Evolutionary conservation across 2,888 invertebrate genomes (phyloP).

Genomic region (Cantharis rustica): DNA sequence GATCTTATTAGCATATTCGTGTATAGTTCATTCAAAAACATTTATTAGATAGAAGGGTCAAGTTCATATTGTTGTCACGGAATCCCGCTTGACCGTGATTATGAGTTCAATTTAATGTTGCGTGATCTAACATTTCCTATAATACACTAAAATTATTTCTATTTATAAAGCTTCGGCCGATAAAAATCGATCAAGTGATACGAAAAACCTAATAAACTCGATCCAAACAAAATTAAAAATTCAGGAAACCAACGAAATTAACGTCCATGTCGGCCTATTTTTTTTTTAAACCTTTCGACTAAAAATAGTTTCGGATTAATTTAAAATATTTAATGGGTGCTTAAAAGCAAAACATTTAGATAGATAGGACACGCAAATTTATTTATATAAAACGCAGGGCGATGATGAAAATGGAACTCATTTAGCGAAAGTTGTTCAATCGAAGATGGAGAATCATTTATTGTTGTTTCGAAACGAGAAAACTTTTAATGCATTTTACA

Average conservation of each 20-base stretch:
- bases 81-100: conserved; percentile 27
- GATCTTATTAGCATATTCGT: conserved; percentile 18
- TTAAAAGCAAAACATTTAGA: not conserved
- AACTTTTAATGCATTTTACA: not conserved
- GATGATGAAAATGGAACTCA: not conserved
- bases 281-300: not conserved
- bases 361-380: not conserved
- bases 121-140: conserved; percentile 12
- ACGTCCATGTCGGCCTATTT: not conserved
- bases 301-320: not conserved
- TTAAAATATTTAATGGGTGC: not conserved
- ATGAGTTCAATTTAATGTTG: conserved; percentile 25
- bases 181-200: not conserved
- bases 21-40: conserved; percentile 20
- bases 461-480: not conserved
- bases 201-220: not conserved
- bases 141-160: conserved; percentile 12
- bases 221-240: not conserved
- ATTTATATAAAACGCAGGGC: not conserved
- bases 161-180: conserved; percentile 11
- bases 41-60: conserved; percentile 20
- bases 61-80: conserved; percentile 27
- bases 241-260: not conserved
- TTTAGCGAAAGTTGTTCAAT: not conserved
- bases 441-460: not conserved